Conservation (phyloP, 2,888 invertebrate genomes). For the Drosophila kuntzei region DNA sequence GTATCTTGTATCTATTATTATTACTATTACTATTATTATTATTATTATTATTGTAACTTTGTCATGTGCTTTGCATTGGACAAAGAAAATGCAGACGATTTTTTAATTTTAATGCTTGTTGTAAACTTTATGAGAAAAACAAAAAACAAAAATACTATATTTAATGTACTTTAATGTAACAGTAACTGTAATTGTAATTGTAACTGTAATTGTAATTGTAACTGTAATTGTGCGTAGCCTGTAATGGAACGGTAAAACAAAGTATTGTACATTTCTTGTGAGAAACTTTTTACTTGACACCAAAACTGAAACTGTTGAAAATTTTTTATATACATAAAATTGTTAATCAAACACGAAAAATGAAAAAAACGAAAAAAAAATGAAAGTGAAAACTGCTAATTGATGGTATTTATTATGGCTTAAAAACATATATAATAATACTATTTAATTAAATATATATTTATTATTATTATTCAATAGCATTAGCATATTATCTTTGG, state of each 20-base stretch:
- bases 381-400: slow-evolving; percentile 66
- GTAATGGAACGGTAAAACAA: slow-evolving; percentile 63
- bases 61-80: slow-evolving; percentile 7
- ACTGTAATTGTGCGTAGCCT: slow-evolving; percentile 38
- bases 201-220: slow-evolving; percentile 27
- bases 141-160: slow-evolving; percentile 29
- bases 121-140: slow-evolving; percentile 51
- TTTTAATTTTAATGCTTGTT: slow-evolving; percentile 57
- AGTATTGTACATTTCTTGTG: slow-evolving; percentile 79
- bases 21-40: too few relatives aligned
- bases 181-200: slow-evolving; percentile 27
- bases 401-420: slow-evolving; percentile 77
- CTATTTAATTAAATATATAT: slow-evolving; percentile 73
- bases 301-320: slow-evolving; percentile 79
- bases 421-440: slow-evolving; percentile 51
- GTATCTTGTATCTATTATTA: slow-evolving; percentile 8
- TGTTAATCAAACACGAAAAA: slow-evolving; percentile 57
- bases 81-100: slow-evolving; percentile 4
- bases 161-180: slow-evolving; percentile 40
- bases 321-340: slow-evolving; percentile 73
- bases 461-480: slow-evolving; percentile 66
- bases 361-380: slow-evolving; percentile 21
- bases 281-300: slow-evolving; percentile 79
- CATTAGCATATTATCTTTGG: slow-evolving; percentile 45
- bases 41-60: slow-evolving; percentile 2